A percentile compares a stretch with the other conserved stretches of the same genome.
These are phyloP conservation scores for Gadus macrocephalus DNA, from an alignment of 2,113 vertebrate genomes.

Conservation along the genomic window DNA sequence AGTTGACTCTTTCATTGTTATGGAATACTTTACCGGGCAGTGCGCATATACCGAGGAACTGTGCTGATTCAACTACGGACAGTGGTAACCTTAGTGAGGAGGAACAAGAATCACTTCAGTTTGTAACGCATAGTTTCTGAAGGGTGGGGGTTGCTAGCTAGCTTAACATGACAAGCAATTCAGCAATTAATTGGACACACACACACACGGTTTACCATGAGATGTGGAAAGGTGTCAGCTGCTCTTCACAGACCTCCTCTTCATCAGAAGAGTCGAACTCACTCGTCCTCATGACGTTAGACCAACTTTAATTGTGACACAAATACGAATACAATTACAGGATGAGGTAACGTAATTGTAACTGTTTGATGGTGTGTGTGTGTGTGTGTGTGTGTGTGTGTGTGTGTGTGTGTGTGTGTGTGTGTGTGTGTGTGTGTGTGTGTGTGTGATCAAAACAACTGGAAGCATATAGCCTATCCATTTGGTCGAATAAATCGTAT, in stretches of 20 bases:
- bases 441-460: no score
- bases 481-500: no score
- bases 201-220: slow-evolving; percentile 72
- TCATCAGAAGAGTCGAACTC: slow-evolving; percentile 87
- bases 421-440: no score
- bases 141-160: no score
- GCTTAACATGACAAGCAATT: not conserved
- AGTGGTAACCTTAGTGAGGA: slow-evolving; percentile 74
- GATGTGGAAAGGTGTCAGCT: slow-evolving; percentile 72
- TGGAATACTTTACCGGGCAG: slow-evolving; percentile 74
- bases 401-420: no score
- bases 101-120: not conserved
- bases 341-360: not conserved
- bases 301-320: not conserved
- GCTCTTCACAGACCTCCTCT: slow-evolving; percentile 71
- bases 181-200: no score
- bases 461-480: no score
- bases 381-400: no score
- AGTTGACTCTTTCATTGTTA: not conserved
- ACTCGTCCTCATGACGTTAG: slow-evolving; percentile 54
- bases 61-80: slow-evolving; percentile 70
- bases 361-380: no score
- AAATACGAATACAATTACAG: not conserved
- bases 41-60: slow-evolving; percentile 83
- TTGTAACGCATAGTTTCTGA: no score